Evolutionary conservation across 2,113 vertebrate species (phyloP).

Genomic region (Cynocephalus volans): DNA sequence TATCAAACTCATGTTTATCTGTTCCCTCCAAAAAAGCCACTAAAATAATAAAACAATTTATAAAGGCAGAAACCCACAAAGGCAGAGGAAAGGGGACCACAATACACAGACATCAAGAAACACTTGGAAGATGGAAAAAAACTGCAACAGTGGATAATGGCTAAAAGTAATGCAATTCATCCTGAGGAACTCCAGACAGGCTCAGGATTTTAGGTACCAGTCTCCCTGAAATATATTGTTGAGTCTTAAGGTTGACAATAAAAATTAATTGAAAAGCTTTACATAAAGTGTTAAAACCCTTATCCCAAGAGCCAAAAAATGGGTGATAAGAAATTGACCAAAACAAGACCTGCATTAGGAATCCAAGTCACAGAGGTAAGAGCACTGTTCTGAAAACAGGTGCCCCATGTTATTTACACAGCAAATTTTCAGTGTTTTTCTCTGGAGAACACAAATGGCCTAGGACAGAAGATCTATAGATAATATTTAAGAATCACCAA

Average conservation of each 20-base stretch:
- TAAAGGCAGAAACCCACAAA: slow-evolving; percentile 5
- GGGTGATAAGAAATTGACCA: background rate
- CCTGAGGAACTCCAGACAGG: background rate
- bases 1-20: background rate
- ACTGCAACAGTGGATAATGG: background rate
- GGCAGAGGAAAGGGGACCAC: background rate
- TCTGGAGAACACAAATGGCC: slow-evolving; percentile 49
- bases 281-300: background rate
- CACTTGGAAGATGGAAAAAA: background rate
- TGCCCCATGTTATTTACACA: background rate
- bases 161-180: background rate
- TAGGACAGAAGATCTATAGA: background rate
- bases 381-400: slow-evolving; percentile 2
- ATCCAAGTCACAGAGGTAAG: background rate
- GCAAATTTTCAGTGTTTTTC: background rate
- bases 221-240: background rate
- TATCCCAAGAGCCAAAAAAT: slow-evolving; percentile 17
- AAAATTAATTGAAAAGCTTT: background rate
- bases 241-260: background rate
- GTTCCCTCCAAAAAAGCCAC: background rate
- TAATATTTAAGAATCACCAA: background rate
- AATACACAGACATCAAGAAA: background rate
- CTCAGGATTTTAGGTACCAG: background rate
- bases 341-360: background rate
- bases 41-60: slow-evolving; percentile 53